Evolutionary conservation across 1,140 invertebrate genomes (phyloP), one percentile per base, ranked within the genome.

Genomic region (Cyclargus thomasi): DNA sequence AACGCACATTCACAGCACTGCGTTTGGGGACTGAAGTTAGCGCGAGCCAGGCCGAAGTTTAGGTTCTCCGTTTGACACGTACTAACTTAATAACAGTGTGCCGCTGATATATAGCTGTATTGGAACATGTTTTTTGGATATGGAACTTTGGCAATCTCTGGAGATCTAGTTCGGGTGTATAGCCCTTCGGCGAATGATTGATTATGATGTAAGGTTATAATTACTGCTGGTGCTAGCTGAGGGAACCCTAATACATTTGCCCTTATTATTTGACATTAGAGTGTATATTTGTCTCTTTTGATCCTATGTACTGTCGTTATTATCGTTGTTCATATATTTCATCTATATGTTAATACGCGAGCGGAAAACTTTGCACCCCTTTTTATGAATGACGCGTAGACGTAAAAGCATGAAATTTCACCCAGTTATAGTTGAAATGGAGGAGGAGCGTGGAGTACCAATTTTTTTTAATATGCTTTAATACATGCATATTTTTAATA

Each of bases 1-100:
- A 83, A 75, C 73, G 67, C 70, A 78, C 69, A 81, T 81, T 81
- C 81, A 83, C 69, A 62, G 65, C 63, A 62, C 29, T 66, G 68
- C 75, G 75, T 73, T 73, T 62, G 68, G 75, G 77, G 72, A 72
- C 70, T 39, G 47, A 67, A 75, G 74, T 81, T 81, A 74, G 70
- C 74, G 53, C 47, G 39, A 47, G 65, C 29, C 65, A 57, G 14
- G 35, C 55, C 55, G 35, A 71, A 75, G 69, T 75, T 75, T 67
- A 68, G 68, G 70, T 71, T 64, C 67, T 69, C 71, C 69, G 74
- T 76, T 75, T 75, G 77, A 79, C 79, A 81, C 76, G 73, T 75
- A 39, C 62, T 75, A 76, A 81, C 72, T 67, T 74, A 77, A 80
- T 77, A 79, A 74, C 55, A 59, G 55, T 59, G 53, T 68, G 39